These are phyloP conservation scores for Sphecodes monilicornis DNA, from an alignment of 2,888 invertebrate genomes.

Conservation along the genomic window DNA sequence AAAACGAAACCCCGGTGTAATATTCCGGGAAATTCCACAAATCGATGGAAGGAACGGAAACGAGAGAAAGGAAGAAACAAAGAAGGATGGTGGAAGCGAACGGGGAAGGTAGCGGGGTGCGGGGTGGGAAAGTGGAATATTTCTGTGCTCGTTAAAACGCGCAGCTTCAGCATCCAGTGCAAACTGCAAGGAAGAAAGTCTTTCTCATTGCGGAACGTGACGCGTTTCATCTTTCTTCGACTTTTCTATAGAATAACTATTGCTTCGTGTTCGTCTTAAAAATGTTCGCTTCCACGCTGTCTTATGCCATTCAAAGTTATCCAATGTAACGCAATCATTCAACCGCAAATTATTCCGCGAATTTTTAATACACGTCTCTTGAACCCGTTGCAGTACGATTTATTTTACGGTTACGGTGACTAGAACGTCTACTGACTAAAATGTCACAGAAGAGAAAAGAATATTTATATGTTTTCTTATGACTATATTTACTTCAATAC, in stretches of 20 bases:
- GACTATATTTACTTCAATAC: too few relatives aligned
- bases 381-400: too few relatives aligned
- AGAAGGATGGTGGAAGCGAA: constrained; percentile 42
- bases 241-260: constrained; percentile 52
- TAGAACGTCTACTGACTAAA: too few relatives aligned
- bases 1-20: constrained; percentile 60
- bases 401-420: too few relatives aligned
- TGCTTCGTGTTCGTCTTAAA: constrained; percentile 40
- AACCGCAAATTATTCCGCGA: not conserved
- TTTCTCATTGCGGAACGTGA: constrained; percentile 57
- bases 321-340: not conserved
- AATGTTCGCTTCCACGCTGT: not conserved
- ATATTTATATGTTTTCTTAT: too few relatives aligned
- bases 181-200: constrained; percentile 62
- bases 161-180: constrained; percentile 64
- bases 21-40: constrained; percentile 60
- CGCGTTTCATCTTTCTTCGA: constrained; percentile 60
- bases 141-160: constrained; percentile 68
- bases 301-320: not conserved
- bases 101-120: not conserved
- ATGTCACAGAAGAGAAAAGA: too few relatives aligned
- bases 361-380: not conserved
- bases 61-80: constrained; percentile 57
- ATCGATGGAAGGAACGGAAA: constrained; percentile 62
- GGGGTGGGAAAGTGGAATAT: constrained; percentile 61